Evolutionary conservation across 2,113 vertebrate genomes (phyloP).

Genomic region (Spheniscus mendiculus): DNA sequence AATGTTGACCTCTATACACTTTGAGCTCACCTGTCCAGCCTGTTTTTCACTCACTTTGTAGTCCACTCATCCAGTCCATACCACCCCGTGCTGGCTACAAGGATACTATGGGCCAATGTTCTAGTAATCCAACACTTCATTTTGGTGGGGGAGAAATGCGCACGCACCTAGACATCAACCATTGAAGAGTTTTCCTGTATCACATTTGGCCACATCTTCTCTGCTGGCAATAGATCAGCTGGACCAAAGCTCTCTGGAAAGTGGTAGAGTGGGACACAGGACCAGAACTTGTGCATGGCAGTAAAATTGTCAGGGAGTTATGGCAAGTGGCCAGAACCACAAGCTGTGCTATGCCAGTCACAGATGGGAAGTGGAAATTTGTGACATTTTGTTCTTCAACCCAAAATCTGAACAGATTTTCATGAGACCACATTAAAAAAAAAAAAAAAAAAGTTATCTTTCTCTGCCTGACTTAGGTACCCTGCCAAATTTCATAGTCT

Average conservation of each 20-base stretch:
- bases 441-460: not conserved
- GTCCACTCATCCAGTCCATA: not conserved
- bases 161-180: not conserved
- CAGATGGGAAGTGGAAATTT: constrained; percentile 40
- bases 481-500: not conserved
- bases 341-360: constrained; percentile 22
- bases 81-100: not conserved
- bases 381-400: constrained; percentile 25
- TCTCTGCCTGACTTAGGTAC: not conserved
- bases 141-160: not conserved
- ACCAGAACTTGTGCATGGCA: not conserved
- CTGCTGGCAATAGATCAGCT: constrained; percentile 16
- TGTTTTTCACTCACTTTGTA: not conserved
- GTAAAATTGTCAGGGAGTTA: constrained; percentile 3
- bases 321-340: constrained; percentile 27
- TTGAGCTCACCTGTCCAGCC: not conserved
- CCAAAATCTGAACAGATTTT: constrained; percentile 27
- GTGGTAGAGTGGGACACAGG: not conserved
- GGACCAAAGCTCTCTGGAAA: not conserved
- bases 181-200: not conserved
- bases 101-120: not conserved
- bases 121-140: not conserved
- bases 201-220: not conserved
- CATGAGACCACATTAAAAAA: not conserved
- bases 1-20: not conserved